Conservation (phyloP, 2,113 vertebrate genomes). For the Microtus oregoni region DNA sequence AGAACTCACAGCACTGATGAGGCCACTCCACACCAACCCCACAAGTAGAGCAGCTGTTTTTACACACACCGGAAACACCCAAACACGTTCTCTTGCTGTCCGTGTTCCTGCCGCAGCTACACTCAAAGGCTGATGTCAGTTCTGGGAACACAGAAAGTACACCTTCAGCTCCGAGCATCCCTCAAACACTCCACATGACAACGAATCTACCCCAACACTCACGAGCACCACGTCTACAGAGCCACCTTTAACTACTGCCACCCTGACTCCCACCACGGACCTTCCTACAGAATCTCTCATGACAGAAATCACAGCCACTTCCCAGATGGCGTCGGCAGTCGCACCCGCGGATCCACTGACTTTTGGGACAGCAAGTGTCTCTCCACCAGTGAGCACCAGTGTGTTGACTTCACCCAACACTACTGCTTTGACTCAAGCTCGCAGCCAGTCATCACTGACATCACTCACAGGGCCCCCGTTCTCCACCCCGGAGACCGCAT, state of each 20-base stretch:
- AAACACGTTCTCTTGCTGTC: neutral
- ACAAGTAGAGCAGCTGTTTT: fast-evolving
- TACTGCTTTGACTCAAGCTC: fast-evolving
- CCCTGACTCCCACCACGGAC: fast-evolving
- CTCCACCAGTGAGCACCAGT: fast-evolving
- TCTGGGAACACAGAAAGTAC: neutral
- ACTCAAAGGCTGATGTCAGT: neutral
- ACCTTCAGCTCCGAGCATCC: too few relatives aligned
- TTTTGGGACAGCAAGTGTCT: fast-evolving
- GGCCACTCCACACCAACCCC: fast-evolving
- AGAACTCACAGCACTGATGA: neutral
- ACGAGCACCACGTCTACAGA: neutral
- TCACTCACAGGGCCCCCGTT: fast-evolving
- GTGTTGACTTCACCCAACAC: fast-evolving
- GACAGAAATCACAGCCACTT: fast-evolving
- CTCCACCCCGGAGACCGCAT: neutral
- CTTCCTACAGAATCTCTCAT: fast-evolving
- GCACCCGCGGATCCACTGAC: fast-evolving
- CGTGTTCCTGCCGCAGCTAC: fast-evolving
- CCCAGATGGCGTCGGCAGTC: fast-evolving
- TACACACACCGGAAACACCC: neutral
- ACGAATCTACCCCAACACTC: neutral
- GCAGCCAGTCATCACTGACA: fast-evolving
- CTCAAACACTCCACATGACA: neutral
- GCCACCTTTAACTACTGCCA: too few relatives aligned